A percentile compares a stretch with the other conserved stretches of the same genome.
These are phyloP conservation scores for Danio rerio DNA, from an alignment of 2,113 vertebrate species.

Conservation along the genomic window GRCz12tu NC_133183.1:4241501-4242000, in stretches of 20 bases:
- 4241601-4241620: constrained; percentile 49
- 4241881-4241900: no score
- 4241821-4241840: no score
- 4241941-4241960: no score
- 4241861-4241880: no score
- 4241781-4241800: background rate
- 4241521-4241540: constrained; percentile 20
- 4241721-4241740: constrained; percentile 38
- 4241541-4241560: constrained; percentile 5
- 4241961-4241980: no score
- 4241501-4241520: constrained; percentile 43
- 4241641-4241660: constrained; percentile 45
- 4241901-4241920: no score
- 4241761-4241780: background rate
- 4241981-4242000: no score
- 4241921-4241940: no score
- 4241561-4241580: constrained; percentile 25
- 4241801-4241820: no score
- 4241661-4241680: constrained; percentile 47
- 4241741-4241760: constrained; percentile 19
- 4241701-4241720: constrained; percentile 25
- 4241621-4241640: constrained; percentile 55
- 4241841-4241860: no score
- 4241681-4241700: constrained; percentile 66
- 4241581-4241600: constrained; percentile 45